Conservation (phyloP, 2,797 vertebrate species). For the Masticophis lateralis region DNA sequence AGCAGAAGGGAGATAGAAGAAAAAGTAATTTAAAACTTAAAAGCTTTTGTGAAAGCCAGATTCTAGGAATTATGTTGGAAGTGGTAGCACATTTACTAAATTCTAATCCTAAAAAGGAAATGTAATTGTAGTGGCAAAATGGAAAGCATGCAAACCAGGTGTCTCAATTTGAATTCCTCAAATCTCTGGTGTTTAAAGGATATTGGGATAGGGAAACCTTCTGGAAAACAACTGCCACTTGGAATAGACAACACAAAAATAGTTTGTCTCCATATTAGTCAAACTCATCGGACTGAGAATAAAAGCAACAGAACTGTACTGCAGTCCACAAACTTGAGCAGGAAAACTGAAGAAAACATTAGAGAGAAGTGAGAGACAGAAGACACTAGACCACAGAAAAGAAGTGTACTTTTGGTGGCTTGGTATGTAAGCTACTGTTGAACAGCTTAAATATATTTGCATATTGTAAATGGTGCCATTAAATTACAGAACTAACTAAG, state of each 20-base stretch:
- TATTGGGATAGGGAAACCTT: not conserved
- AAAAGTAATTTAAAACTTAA: not conserved
- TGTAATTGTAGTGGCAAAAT: not conserved
- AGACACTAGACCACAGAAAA: not conserved
- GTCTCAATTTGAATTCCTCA: not conserved
- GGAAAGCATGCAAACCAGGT: not conserved
- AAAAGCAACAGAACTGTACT: not conserved
- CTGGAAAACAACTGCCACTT: not conserved
- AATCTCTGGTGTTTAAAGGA: not conserved
- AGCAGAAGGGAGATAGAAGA: not conserved
- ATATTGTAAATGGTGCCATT: rapidly evolving
- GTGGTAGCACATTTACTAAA: not conserved
- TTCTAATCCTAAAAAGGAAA: not conserved
- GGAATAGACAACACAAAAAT: not conserved
- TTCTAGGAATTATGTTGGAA: not conserved
- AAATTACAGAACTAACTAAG: conserved; percentile 46
- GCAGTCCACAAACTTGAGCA: not conserved
- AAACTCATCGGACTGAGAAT: not conserved
- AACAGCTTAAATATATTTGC: not conserved
- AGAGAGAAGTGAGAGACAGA: not conserved
- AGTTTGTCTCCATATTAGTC: not conserved
- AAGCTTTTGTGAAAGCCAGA: not conserved
- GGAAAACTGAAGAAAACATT: not conserved
- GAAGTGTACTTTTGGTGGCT: not conserved
- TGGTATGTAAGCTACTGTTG: not conserved